Conservation (phyloP, 1,140 invertebrate genomes). For the Drosophila ambigua region DNA sequence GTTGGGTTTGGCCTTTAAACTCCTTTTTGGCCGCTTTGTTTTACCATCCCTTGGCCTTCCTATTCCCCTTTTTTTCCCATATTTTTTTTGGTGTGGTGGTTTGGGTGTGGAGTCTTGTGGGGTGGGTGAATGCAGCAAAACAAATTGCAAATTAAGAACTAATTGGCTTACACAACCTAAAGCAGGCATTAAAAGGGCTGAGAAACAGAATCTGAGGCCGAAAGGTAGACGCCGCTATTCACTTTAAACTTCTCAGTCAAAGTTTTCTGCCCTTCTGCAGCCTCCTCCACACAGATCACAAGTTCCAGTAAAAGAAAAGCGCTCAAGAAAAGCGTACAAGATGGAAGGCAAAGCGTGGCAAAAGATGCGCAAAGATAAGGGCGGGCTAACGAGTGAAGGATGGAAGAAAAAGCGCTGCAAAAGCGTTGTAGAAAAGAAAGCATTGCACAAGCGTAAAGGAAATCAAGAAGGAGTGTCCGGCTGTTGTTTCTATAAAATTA, state of each 20-base stretch:
- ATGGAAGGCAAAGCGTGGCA: not conserved
- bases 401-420: not conserved
- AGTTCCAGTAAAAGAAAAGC: not conserved
- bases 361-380: slow-evolving; percentile 1
- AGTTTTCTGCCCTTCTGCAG: slow-evolving; percentile 49
- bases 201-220: slow-evolving; percentile 24
- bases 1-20: slow-evolving; percentile 72
- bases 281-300: slow-evolving; percentile 51
- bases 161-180: slow-evolving; percentile 82
- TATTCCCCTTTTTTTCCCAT: not conserved
- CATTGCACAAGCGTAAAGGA: slow-evolving; percentile 21
- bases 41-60: slow-evolving; percentile 25
- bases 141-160: slow-evolving; percentile 82
- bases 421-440: too few relatives aligned
- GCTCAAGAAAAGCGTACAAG: slow-evolving; percentile 4
- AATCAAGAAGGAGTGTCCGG: slow-evolving; percentile 53
- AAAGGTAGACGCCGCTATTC: slow-evolving; percentile 48
- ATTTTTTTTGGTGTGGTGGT: slow-evolving; percentile 17
- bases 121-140: slow-evolving; percentile 69
- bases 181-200: slow-evolving; percentile 77
- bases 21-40: slow-evolving; percentile 61
- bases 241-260: slow-evolving; percentile 72
- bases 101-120: not conserved
- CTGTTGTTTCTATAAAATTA: slow-evolving; percentile 74
- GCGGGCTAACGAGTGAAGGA: too few relatives aligned